Conservation (phyloP, 23 tunicate genomes). For the Phallusia fumigata region DNA sequence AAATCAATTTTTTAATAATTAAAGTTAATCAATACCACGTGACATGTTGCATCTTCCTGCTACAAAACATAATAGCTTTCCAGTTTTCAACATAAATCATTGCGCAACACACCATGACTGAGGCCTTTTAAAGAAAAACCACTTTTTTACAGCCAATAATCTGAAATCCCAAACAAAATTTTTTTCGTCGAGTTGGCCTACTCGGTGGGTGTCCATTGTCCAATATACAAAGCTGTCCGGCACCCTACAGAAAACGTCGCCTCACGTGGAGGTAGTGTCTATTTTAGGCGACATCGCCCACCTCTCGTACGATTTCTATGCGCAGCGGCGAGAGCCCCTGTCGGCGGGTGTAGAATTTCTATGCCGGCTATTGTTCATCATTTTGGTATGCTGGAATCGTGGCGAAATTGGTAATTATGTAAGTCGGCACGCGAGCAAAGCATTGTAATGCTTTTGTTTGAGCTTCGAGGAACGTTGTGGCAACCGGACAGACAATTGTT, state of each 20-base stretch:
- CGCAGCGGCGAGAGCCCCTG: background rate
- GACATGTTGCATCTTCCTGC: too few relatives aligned
- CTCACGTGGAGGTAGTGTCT: constrained; percentile 1
- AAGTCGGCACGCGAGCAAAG: background rate
- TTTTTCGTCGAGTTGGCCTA: background rate
- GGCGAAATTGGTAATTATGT: constrained; percentile 4
- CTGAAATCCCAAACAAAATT: too few relatives aligned
- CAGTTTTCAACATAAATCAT: too few relatives aligned
- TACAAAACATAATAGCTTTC: too few relatives aligned
- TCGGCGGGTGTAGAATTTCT: constrained; percentile 1
- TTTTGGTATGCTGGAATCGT: background rate
- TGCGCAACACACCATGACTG: too few relatives aligned
- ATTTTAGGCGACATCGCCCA: background rate
- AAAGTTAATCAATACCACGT: too few relatives aligned
- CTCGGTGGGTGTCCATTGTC: background rate
- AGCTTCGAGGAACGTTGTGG: background rate
- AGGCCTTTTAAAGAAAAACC: too few relatives aligned
- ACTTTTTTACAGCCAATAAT: too few relatives aligned
- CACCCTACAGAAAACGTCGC: background rate
- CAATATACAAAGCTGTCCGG: background rate
- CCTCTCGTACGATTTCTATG: background rate
- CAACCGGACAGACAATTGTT: background rate
- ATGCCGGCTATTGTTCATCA: background rate
- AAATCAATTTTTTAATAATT: too few relatives aligned
- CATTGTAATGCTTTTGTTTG: background rate